Conservation (phyloP, 2,113 vertebrate species). For the Monarcha castaneiventris region DNA sequence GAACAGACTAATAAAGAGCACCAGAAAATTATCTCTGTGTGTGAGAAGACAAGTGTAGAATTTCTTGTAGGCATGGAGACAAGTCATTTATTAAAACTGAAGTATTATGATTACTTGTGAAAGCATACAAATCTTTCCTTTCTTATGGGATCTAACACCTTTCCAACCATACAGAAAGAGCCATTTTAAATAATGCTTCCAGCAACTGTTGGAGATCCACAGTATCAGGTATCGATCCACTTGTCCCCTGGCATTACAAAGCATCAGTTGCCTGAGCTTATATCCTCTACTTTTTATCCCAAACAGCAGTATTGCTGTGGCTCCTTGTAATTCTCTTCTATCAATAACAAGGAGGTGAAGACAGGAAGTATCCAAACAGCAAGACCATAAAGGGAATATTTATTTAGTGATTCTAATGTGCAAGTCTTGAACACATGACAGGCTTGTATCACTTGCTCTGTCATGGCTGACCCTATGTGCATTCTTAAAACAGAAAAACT, state of each 20-base stretch:
- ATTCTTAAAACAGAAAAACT: background rate
- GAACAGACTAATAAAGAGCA: background rate
- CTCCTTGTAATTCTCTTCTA: background rate
- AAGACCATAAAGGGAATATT: background rate
- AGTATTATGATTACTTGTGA: background rate
- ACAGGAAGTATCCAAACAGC: background rate
- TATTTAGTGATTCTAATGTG: background rate
- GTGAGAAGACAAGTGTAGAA: background rate
- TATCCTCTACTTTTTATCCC: background rate
- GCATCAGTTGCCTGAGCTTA: background rate
- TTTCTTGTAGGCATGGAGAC: background rate
- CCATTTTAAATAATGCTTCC: background rate
- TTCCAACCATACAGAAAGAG: background rate
- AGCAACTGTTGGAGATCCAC: background rate
- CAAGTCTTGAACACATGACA: background rate
- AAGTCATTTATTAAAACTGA: background rate
- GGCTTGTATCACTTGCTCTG: background rate
- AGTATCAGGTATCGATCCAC: background rate
- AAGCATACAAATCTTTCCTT: background rate
- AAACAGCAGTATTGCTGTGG: background rate
- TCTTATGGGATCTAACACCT: background rate
- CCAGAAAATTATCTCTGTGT: background rate
- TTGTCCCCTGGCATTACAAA: background rate
- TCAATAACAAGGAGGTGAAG: background rate
- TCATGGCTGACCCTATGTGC: rapidly evolving